Percentiles rank a stretch among this genome's conserved stretches.
phyloP scores from a whole-genome alignment of 2,113 vertebrate species.

The Helogale parvula region DNA sequence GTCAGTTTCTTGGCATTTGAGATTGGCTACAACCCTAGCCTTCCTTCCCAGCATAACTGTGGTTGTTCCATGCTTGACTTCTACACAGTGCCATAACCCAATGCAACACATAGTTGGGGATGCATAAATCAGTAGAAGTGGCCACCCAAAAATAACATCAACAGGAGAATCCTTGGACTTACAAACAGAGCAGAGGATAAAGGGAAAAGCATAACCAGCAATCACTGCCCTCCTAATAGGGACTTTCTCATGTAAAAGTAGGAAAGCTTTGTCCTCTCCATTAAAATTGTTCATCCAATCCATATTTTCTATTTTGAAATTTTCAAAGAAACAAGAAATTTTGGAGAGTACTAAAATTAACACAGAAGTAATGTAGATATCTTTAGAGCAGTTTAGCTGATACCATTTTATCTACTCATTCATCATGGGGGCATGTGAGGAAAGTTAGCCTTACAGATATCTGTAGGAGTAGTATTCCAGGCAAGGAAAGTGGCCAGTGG shows the following conservation, averaged over 20 bases:
- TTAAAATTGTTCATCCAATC: neutral
- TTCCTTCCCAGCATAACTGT: neutral
- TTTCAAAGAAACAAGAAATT: conserved; percentile 13
- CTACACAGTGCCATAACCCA: neutral
- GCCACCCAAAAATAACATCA: neutral
- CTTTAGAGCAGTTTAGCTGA: neutral
- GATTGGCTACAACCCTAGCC: neutral
- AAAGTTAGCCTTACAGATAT: neutral
- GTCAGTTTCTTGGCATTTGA: conserved; percentile 1
- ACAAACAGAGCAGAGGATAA: neutral
- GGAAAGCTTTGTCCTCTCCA: neutral
- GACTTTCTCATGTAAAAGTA: neutral
- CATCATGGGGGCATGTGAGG: neutral
- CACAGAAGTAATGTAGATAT: neutral
- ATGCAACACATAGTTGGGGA: neutral
- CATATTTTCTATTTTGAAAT: neutral
- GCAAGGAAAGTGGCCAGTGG: neutral
- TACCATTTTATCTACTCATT: neutral
- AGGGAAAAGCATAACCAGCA: neutral
- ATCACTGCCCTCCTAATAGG: neutral
- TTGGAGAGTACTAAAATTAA: neutral
- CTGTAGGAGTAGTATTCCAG: neutral
- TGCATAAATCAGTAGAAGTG: neutral
- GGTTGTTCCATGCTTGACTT: neutral
- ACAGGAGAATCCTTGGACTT: neutral